Percentiles rank a stretch among this genome's conserved stretches.
phyloP scores from a whole-genome alignment of 2,113 vertebrate genomes.

The Clarias gariepinus region DNA sequence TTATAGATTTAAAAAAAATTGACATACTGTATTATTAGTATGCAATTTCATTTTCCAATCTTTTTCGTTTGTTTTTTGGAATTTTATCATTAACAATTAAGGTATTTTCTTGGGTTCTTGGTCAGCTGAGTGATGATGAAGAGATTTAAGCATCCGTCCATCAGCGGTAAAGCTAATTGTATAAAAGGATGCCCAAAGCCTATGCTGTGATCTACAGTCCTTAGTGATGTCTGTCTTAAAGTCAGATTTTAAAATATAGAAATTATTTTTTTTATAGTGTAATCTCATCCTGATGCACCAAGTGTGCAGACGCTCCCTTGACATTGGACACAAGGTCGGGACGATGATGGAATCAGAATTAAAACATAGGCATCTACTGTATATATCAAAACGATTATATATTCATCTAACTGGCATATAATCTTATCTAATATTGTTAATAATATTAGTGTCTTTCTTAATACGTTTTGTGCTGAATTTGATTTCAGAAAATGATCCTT shows the following conservation, averaged over 20 bases:
- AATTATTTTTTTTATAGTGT: neutral
- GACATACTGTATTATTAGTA: neutral
- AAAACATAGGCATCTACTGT: neutral
- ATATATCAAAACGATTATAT: neutral
- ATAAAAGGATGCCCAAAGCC: constrained; percentile 35
- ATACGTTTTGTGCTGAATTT: neutral
- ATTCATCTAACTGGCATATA: neutral
- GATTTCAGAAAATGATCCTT: neutral
- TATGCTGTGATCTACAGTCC: neutral
- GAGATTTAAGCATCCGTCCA: constrained; percentile 6
- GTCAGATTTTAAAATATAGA: neutral
- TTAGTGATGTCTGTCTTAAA: neutral
- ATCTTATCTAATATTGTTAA: no score
- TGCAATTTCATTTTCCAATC: neutral
- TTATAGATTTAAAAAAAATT: no score
- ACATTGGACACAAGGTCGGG: constrained; percentile 38
- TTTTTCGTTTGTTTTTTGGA: neutral
- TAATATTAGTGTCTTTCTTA: no score
- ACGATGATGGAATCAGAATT: neutral
- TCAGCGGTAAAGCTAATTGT: neutral
- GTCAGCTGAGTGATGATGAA: neutral
- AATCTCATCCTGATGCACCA: neutral
- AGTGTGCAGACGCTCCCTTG: neutral
- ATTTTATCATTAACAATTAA: neutral
- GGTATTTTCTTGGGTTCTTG: neutral